A percentile compares a stretch with the other conserved stretches of the same genome.
Evolutionary conservation across 2,888 invertebrate genomes (phyloP).

Genomic region (Mystacides longicornis): DNA sequence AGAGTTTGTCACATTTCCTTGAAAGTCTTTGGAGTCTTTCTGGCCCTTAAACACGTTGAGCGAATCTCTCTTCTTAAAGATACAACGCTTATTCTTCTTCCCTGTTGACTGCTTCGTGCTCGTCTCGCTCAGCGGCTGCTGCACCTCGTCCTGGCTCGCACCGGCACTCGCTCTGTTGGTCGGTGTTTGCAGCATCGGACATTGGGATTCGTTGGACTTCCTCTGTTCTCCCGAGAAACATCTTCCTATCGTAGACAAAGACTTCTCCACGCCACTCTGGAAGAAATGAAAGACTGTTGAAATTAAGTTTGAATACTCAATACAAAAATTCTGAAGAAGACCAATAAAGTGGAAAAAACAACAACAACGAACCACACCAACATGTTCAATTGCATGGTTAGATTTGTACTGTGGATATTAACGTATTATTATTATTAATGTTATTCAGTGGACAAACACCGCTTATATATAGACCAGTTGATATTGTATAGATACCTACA

Average conservation of each 20-base stretch:
- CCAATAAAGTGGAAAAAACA: too few relatives aligned
- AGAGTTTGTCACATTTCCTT: conserved; percentile 50
- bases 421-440: too few relatives aligned
- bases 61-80: conserved; percentile 43
- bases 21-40: conserved; percentile 41
- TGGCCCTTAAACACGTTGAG: conserved; percentile 42
- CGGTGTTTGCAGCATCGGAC: conserved; percentile 58
- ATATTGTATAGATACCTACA: too few relatives aligned
- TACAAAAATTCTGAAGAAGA: too few relatives aligned
- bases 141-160: conserved; percentile 31
- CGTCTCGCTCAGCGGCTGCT: conserved; percentile 33
- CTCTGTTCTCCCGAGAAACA: conserved; percentile 60
- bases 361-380: too few relatives aligned
- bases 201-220: conserved; percentile 69
- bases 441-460: too few relatives aligned
- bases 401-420: too few relatives aligned
- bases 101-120: conserved; percentile 41
- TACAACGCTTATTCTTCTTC: conserved; percentile 33
- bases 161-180: conserved; percentile 42
- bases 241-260: conserved; percentile 50
- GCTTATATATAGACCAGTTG: too few relatives aligned
- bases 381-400: too few relatives aligned
- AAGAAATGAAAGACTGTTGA: conserved; percentile 28
- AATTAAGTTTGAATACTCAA: too few relatives aligned
- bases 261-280: conserved; percentile 63